Conservation (phyloP, 1,140 invertebrate genomes). For the Drosophila pseudoobscura region DNA sequence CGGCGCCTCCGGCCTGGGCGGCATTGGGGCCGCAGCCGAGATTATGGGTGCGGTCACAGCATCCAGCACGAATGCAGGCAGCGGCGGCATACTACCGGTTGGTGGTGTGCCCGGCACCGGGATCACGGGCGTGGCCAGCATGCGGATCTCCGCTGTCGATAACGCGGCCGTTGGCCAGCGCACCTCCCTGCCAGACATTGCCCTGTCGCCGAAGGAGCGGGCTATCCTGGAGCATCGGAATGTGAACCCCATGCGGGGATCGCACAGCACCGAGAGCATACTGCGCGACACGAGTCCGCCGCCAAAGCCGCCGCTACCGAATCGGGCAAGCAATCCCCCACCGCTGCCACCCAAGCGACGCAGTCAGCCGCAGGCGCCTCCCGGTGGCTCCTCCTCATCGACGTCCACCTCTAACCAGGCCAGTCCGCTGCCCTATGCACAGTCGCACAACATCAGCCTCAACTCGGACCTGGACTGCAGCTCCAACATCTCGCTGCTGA, state of each 20-base stretch:
- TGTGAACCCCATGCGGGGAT: constrained; percentile 86
- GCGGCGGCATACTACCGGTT: neutral
- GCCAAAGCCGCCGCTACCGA: constrained; percentile 93
- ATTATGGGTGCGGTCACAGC: constrained; percentile 65
- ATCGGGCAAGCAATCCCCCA: constrained; percentile 85
- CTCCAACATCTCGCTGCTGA: constrained; percentile 84
- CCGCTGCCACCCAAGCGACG: constrained; percentile 91
- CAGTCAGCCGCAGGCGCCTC: constrained; percentile 81
- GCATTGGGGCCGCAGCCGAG: constrained; percentile 67
- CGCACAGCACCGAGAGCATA: constrained; percentile 89
- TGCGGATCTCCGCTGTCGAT: constrained; percentile 49
- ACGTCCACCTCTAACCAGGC: constrained; percentile 58
- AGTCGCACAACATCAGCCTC: constrained; percentile 70
- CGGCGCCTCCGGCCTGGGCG: constrained; percentile 43
- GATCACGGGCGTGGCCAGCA: constrained; percentile 21
- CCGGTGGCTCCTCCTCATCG: constrained; percentile 25
- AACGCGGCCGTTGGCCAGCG: constrained; percentile 81
- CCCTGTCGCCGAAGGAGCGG: constrained; percentile 87
- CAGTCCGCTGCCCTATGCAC: constrained; percentile 69
- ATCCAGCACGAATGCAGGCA: constrained; percentile 15
- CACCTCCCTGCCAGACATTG: constrained; percentile 90
- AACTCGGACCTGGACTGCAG: constrained; percentile 84
- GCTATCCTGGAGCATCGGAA: constrained; percentile 82
- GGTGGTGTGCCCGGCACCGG: constrained; percentile 20
- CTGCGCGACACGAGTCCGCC: constrained; percentile 87